Percentiles rank a stretch among this genome's conserved stretches.
Evolutionary conservation across 2,888 invertebrate species (phyloP).

Genomic region (Lasioglossum vierecki): DNA sequence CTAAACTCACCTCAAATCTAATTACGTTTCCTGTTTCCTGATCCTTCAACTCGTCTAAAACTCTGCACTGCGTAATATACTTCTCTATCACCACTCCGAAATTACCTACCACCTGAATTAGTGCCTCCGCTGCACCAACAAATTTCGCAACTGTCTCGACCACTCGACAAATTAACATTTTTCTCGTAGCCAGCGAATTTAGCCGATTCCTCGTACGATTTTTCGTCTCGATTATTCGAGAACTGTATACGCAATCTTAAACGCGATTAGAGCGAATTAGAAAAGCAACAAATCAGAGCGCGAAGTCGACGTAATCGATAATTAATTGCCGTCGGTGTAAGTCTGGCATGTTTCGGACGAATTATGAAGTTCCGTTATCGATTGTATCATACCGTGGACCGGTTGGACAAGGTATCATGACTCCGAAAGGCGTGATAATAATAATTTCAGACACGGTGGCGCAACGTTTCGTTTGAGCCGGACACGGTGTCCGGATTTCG

Average conservation of each 20-base stretch:
- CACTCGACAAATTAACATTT: not conserved
- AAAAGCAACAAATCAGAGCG: not conserved
- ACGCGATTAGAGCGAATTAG: not conserved
- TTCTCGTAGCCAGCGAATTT: not conserved
- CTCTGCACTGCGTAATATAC: not conserved
- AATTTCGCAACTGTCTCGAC: not conserved
- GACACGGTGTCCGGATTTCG: not conserved
- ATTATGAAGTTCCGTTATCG: not conserved
- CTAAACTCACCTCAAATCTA: constrained; percentile 22
- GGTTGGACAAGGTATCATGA: not conserved
- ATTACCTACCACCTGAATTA: not conserved
- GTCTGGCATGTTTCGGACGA: not conserved
- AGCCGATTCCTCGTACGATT: not conserved
- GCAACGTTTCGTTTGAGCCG: not conserved
- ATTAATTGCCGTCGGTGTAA: not conserved
- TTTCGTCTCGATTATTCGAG: no score
- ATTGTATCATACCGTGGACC: not conserved
- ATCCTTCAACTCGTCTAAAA: constrained; percentile 2
- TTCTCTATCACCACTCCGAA: not conserved
- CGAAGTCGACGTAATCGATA: not conserved
- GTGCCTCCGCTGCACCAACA: not conserved
- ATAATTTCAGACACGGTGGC: not conserved
- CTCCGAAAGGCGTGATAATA: not conserved
- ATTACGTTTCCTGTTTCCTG: constrained; percentile 10
- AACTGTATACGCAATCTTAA: not conserved